Evolutionary conservation across 2,888 invertebrate genomes (phyloP), one percentile per base, ranked within the genome.

Genomic region (Melanophora roralis): DNA sequence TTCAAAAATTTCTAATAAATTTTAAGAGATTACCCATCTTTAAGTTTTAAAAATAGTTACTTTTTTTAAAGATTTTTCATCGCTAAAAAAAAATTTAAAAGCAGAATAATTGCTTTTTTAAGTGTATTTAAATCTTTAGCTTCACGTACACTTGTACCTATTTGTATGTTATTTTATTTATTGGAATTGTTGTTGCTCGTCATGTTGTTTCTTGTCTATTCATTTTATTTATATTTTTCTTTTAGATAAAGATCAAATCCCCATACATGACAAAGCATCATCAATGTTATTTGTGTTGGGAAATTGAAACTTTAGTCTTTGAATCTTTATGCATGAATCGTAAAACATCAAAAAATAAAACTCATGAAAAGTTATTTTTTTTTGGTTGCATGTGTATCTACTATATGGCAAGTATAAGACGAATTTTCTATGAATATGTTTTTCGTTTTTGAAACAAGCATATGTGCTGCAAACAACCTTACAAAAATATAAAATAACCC

Each of bases 161-260:
- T 9, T 49, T 49, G 16, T 62, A 23, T 16, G 34, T 12, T 32
- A 38, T 43, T 5, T 43, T n/a, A 27, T 8, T 51, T 9, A 38
- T 12, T 19, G 34, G 3, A 14, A 47, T 27, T 19, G 23, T 47
- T 65, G 36, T 32, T 53, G 40, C 19, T 71, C 40, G 12, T 57
- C 51, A 75, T 62, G 53, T 62, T 60, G 27, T 51, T 55, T 14
- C 34, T 43, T 67, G 34, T 57, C 64, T 49, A 9, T 55, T 64
- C 23, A 36, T 51, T 43, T 55, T 57, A 32, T 62, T 69, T 27
- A 5, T 78, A 21, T 68, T 57, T 34, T 64, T 36, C 19, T 57
- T 62, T 64, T 45, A 74, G 74, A 79, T 79, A 65, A 74, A 79
- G 74, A 74, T 69, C 78, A 79, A 74, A 79, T 79, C 74, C 78